Conservation (phyloP, 1,140 invertebrate genomes). For the Maniola jurtina region DNA sequence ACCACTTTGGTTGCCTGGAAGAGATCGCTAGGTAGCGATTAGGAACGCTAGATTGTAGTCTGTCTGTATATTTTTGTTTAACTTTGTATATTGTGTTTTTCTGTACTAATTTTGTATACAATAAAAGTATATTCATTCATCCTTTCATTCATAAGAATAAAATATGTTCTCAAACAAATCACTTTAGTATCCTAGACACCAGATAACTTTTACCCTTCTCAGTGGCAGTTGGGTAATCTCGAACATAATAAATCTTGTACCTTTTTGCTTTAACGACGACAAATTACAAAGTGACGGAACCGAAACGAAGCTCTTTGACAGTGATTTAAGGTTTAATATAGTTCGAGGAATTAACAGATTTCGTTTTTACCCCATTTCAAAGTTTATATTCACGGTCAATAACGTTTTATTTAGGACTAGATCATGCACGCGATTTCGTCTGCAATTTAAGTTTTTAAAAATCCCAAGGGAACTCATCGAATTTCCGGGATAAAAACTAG, state of each 20-base stretch:
- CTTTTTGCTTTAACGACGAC: slow-evolving; percentile 33
- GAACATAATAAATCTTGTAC: slow-evolving; percentile 41
- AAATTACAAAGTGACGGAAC: slow-evolving; percentile 16
- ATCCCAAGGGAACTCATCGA: too few species aligned
- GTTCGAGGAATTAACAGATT: not conserved
- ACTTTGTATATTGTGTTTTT: too few species aligned
- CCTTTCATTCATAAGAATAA: not conserved
- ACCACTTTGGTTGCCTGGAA: too few species aligned
- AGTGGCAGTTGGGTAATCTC: slow-evolving; percentile 32
- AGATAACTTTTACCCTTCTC: slow-evolving; percentile 24
- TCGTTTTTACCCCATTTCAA: not conserved
- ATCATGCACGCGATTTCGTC: too few species aligned
- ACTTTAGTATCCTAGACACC: slow-evolving; percentile 14
- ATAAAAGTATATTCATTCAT: too few species aligned
- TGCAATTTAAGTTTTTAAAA: too few species aligned
- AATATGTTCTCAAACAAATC: slow-evolving; percentile 29
- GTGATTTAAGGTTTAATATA: slow-evolving; percentile 4
- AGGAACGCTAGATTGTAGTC: too few species aligned
- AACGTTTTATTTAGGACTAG: not conserved
- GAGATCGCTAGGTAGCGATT: too few species aligned
- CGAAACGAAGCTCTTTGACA: not conserved
- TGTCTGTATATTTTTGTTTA: too few species aligned
- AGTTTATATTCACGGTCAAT: not conserved
- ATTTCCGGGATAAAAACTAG: too few species aligned
- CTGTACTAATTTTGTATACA: too few species aligned